phyloP scores from a whole-genome alignment of 2,113 vertebrate genomes.

The Pomatostomus ruficeps region DNA sequence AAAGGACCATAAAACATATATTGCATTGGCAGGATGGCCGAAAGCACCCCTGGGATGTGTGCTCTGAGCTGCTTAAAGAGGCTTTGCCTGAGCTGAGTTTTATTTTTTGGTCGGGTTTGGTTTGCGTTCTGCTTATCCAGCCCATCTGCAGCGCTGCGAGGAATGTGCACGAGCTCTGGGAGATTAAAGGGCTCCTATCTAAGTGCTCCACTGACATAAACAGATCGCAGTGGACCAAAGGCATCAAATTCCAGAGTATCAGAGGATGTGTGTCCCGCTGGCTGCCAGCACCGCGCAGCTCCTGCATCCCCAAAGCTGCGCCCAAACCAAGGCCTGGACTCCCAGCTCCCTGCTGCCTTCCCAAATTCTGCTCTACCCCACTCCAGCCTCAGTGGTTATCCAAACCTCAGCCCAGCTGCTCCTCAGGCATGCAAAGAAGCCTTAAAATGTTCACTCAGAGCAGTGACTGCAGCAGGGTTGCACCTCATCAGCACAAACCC shows the following conservation, averaged over 20 bases:
- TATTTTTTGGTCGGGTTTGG: neutral
- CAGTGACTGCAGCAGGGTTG: neutral
- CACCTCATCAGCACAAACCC: constrained; percentile 40
- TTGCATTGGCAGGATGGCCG: neutral
- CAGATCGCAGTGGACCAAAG: neutral
- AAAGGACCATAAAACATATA: constrained; percentile 30
- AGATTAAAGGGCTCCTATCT: neutral
- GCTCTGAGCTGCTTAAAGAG: neutral
- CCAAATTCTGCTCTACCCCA: neutral
- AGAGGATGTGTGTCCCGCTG: neutral
- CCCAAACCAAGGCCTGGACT: neutral
- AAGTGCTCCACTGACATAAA: neutral
- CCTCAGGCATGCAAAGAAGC: neutral
- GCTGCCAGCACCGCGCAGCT: neutral
- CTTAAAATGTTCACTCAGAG: neutral
- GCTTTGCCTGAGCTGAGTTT: neutral
- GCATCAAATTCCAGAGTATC: neutral
- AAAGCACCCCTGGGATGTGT: neutral
- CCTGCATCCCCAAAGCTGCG: neutral
- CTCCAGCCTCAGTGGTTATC: neutral
- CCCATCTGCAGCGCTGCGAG: neutral
- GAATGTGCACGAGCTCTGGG: neutral
- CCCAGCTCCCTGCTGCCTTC: accelerated
- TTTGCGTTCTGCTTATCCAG: neutral
- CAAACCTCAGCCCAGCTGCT: neutral